Evolutionary conservation across 2,797 vertebrate species (phyloP), one percentile per base, ranked within the genome.

Genomic region (Acanthis flammea): DNA sequence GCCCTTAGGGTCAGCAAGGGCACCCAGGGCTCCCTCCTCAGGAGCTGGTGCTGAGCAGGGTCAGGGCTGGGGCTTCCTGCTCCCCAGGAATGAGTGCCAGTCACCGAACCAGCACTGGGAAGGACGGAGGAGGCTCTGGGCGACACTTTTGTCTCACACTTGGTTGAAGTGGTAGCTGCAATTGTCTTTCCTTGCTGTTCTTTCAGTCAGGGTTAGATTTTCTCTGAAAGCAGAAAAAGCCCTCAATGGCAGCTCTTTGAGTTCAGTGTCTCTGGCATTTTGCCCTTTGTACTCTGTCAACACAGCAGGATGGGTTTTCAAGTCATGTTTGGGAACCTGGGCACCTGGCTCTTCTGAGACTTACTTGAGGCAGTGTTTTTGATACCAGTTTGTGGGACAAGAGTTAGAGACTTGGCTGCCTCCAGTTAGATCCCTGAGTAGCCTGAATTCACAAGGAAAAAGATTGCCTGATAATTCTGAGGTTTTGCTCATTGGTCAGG

Each of bases 141-240:
- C 0, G 0, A 14, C 0, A 0, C n/a, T 57, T 67, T 48, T 80
- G 31, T 18, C 17, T 3, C 41, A 5, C 9, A 4, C 16, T 54
- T 12, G 0, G 16, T 53, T 47, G 19, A 82, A 75, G 19, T 6
- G 14, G 37, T 53, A 53, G 35, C 42, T 63, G 17, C 13, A 75
- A 23, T 27, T 41, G 44, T 6, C 51, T 74, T 70, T 85, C 44
- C 28, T 51, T 87, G 30, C 19, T 79, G 14, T 77, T 74, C 60
- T 70, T 62, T 78, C 31, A 37, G 51, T 19, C 31, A 12, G n/a
- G 25, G 18, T 22, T 86, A 50, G 39, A 47, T 79, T 86, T 75
- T 24, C 25, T 83, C 53, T 70, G 57, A 60, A 79, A 78, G 18
- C 0, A 0, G 67, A 66, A 63, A 72, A 73, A 63, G 8, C 9